A percentile compares a stretch with the other conserved stretches of the same genome.
phyloP scores from a whole-genome alignment of 2,113 vertebrate genomes.

The Petaurus breviceps region DNA sequence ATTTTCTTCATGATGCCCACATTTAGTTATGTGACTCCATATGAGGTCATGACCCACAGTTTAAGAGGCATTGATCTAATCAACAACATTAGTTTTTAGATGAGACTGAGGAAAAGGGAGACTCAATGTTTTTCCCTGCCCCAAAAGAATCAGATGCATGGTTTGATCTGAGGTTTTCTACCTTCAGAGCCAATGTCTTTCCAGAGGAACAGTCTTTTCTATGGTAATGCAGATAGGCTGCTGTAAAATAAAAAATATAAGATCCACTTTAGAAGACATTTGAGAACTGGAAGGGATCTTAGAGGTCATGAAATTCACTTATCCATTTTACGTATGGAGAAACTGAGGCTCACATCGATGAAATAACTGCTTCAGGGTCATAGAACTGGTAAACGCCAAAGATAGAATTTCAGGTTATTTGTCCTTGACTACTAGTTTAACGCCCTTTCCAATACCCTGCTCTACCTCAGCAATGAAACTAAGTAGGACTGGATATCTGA shows the following conservation, averaged over 20 bases:
- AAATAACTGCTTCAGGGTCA: not conserved
- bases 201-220: not conserved
- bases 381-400: not conserved
- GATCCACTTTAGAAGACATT: not conserved
- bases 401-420: not conserved
- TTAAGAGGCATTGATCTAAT: not conserved
- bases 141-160: too few relatives aligned
- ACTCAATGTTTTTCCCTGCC: not conserved
- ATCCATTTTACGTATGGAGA: not conserved
- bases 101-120: not conserved
- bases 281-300: too few relatives aligned
- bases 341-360: not conserved
- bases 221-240: not conserved
- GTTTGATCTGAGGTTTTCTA: not conserved
- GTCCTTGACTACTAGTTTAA: not conserved
- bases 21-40: too few relatives aligned
- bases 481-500: not conserved
- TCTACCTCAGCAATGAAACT: not conserved
- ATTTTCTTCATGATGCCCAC: too few relatives aligned
- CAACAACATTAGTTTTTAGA: not conserved
- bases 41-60: too few relatives aligned
- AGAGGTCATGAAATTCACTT: too few relatives aligned
- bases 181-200: not conserved
- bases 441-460: not conserved
- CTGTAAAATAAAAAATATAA: not conserved